Evolutionary conservation across 2,888 invertebrate species (phyloP).

Genomic region (Dynastes tityus): DNA sequence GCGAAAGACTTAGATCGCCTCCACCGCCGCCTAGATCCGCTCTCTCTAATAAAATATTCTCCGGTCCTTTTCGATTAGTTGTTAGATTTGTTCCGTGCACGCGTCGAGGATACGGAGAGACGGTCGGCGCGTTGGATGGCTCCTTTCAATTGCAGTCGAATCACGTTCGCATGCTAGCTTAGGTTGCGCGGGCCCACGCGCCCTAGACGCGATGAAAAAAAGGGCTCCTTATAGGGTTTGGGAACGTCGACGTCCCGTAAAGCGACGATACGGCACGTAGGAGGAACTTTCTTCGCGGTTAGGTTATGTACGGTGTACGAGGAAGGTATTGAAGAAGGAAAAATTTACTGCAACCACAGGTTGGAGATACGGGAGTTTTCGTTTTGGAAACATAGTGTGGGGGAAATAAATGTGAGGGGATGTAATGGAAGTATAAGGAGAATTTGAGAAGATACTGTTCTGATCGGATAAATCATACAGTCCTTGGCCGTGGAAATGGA

Average conservation of each 20-base stretch:
- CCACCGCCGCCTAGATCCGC: slow-evolving; percentile 4
- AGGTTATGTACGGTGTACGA: no score
- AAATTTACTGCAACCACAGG: no score
- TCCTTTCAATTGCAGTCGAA: slow-evolving; percentile 4
- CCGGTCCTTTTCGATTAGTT: slow-evolving; percentile 34
- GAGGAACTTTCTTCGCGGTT: not conserved
- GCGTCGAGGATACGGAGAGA: not conserved
- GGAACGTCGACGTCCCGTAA: not conserved
- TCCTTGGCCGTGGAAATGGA: no score
- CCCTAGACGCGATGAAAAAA: not conserved
- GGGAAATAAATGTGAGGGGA: no score
- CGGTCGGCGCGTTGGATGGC: not conserved
- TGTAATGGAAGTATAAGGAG: no score
- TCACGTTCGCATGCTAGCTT: slow-evolving; percentile 27
- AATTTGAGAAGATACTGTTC: no score
- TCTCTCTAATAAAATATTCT: slow-evolving; percentile 31
- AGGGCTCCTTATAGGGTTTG: not conserved
- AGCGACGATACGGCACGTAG: slow-evolving; percentile 5
- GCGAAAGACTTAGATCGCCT: slow-evolving; percentile 14
- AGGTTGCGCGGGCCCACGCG: not conserved
- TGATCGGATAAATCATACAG: no score
- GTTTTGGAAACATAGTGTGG: no score
- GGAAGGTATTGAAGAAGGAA: no score
- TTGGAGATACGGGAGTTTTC: no score
- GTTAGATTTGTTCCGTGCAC: slow-evolving; percentile 22